These are phyloP conservation scores for Ochropleura leucogaster DNA, from an alignment of 2,888 invertebrate species.

Conservation along the genomic window DNA sequence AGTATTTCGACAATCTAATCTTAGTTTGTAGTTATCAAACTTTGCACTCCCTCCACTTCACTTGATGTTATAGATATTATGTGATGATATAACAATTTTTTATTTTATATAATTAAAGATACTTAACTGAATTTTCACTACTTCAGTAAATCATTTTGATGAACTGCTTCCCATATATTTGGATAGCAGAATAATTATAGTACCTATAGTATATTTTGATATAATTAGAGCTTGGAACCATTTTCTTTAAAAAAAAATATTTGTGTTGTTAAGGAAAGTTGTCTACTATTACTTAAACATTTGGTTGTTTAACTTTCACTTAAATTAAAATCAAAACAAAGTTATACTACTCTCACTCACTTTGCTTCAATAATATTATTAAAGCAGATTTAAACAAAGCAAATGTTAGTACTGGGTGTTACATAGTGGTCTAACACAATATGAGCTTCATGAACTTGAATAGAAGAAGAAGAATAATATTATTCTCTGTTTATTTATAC, in stretches of 20 bases:
- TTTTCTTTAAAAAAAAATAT: not conserved
- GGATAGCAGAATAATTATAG: not conserved
- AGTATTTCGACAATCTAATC: slow-evolving; percentile 46
- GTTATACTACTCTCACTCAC: not conserved
- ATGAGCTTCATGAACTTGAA: too few species aligned
- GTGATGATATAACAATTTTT: slow-evolving; percentile 3
- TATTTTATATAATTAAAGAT: not conserved
- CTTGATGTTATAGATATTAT: not conserved
- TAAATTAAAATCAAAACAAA: not conserved
- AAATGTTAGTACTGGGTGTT: too few species aligned
- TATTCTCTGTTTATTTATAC: not conserved
- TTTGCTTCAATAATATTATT: too few species aligned
- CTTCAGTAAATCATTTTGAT: not conserved
- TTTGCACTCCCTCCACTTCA: slow-evolving; percentile 4
- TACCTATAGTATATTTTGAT: too few species aligned
- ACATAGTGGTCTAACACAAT: too few species aligned
- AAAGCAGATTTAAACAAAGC: too few species aligned
- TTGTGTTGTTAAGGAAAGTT: not conserved
- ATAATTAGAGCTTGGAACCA: not conserved
- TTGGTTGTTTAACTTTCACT: not conserved
- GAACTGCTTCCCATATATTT: not conserved
- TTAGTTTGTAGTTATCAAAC: slow-evolving; percentile 12
- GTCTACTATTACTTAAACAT: not conserved
- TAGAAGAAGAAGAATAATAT: not conserved
- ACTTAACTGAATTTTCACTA: not conserved